Percentiles rank a stretch among this genome's conserved stretches.
phyloP scores from a whole-genome alignment of 1,140 invertebrate genomes.

The Maniola jurtina region DNA sequence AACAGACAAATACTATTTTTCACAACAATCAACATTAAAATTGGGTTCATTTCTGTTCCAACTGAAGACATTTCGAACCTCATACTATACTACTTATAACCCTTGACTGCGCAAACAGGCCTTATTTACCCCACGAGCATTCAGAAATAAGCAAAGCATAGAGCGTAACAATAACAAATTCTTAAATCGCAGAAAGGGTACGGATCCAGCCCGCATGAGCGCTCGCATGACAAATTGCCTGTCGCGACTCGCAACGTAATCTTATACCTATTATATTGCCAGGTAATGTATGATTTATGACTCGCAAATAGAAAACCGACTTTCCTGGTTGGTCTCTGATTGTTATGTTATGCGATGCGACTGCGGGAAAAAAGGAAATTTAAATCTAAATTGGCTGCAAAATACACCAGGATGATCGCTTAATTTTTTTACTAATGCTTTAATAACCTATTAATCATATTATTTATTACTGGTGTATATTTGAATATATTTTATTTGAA shows the following conservation, averaged over 20 bases:
- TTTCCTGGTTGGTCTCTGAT: conserved; percentile 9
- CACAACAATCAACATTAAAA: too few relatives aligned
- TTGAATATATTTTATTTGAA: too few relatives aligned
- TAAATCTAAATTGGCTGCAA: not conserved
- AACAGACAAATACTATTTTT: too few relatives aligned
- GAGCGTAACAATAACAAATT: conserved; percentile 52
- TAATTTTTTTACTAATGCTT: too few relatives aligned
- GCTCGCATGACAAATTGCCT: conserved; percentile 70
- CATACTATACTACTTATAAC: conserved; percentile 8
- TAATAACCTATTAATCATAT: too few relatives aligned
- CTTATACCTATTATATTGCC: conserved; percentile 35
- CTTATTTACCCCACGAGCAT: conserved; percentile 11
- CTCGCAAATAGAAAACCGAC: conserved; percentile 49
- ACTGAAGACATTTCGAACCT: not conserved
- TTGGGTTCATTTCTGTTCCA: too few relatives aligned
- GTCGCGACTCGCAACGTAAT: conserved; percentile 52
- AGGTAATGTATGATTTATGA: conserved; percentile 75
- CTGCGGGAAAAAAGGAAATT: not conserved
- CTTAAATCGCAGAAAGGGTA: conserved; percentile 47
- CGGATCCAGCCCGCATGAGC: conserved; percentile 50
- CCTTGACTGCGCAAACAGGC: conserved; percentile 3
- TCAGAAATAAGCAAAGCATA: conserved; percentile 38
- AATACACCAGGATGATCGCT: not conserved
- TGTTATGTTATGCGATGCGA: not conserved
- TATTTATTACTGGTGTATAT: too few relatives aligned